Evolutionary conservation across 1,140 invertebrate genomes (phyloP), one percentile per base, ranked within the genome.

Genomic region (Anadara kagoshimensis): DNA sequence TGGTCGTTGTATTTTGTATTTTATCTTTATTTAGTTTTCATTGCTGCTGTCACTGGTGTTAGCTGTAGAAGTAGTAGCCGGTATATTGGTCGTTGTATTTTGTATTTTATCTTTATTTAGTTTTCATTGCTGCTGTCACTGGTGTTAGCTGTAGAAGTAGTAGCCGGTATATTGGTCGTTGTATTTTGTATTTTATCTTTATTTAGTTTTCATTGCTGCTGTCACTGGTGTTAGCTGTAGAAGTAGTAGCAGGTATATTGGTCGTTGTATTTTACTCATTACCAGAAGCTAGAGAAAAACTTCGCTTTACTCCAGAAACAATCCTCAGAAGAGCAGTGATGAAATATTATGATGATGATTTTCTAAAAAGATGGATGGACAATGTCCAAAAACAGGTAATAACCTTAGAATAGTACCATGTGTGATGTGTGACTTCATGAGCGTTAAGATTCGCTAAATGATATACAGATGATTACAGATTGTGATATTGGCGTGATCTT

Each of bases 361-460:
- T 97, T 90, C 89, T 97, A 51, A 95, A 96, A 87, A 96, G 97
- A 90, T 93, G 97, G 73, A 97, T 97, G 75, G 96, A 97, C 87
- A 96, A 95, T 90, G 94, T 95, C 22, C 96, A 97, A 88, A 93
- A 94, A 89, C 94, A 96, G 89, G 95, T 95, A 88, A 91, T 43
- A 58, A 14, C 5, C 14, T 18, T 51, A 4, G 45, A 51, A 51
- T 29, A 18, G 22, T 51, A 18, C 29, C 54, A 5, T 24, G 20
- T 22, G 29, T 36, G 7, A 5, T 24, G 20, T 22, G 29, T 36
- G 7, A 36, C 2, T 36, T 36, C 29, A 24, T 44, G 45, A 78
- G n/a, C n/a, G n/a, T n/a, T n/a, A n/a, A n/a, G n/a, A n/a, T n/a
- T n/a, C n/a, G n/a, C n/a, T n/a, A n/a, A n/a, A n/a, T n/a, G n/a